These are phyloP conservation scores for Omphaloscelis lunosa DNA, from an alignment of 2,888 invertebrate genomes.

Conservation along the genomic window DNA sequence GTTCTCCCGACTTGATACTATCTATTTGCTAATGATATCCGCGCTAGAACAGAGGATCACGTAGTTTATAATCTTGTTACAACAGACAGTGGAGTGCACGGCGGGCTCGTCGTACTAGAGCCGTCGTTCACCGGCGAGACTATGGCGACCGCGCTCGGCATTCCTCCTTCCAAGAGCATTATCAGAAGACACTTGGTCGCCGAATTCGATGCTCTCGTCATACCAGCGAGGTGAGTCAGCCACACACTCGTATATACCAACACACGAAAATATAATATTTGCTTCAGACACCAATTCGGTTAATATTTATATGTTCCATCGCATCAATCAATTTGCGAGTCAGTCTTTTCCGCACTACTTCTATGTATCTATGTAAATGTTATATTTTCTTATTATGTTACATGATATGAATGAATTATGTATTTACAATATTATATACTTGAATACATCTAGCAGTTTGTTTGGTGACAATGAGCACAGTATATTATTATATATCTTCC, in stretches of 20 bases:
- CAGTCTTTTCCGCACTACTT: constrained; percentile 35
- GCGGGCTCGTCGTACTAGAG: constrained; percentile 97
- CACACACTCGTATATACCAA: constrained; percentile 39
- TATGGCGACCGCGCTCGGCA: constrained; percentile 97
- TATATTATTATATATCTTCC: constrained; percentile 44
- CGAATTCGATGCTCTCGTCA: constrained; percentile 97
- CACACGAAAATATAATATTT: constrained; percentile 76
- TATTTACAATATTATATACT: constrained; percentile 50
- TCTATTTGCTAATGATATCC: constrained; percentile 42
- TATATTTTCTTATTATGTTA: constrained; percentile 68
- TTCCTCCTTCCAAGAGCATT: constrained; percentile 98
- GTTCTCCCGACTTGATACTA: constrained; percentile 40
- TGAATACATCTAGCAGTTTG: constrained; percentile 50
- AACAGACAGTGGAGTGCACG: constrained; percentile 98
- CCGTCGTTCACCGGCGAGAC: constrained; percentile 98
- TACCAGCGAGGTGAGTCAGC: constrained; percentile 95
- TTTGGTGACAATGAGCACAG: constrained; percentile 63
- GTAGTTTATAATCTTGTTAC: constrained; percentile 50
- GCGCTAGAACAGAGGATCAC: constrained; percentile 26
- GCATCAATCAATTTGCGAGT: constrained; percentile 60
- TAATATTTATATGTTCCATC: constrained; percentile 51
- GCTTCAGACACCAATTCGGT: constrained; percentile 59
- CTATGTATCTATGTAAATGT: constrained; percentile 69
- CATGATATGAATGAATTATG: constrained; percentile 55
- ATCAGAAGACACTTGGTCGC: constrained; percentile 97